Base-by-base conservation (phyloP, 2,888 invertebrate genomes). In the Harpalus rufipes region DNA sequence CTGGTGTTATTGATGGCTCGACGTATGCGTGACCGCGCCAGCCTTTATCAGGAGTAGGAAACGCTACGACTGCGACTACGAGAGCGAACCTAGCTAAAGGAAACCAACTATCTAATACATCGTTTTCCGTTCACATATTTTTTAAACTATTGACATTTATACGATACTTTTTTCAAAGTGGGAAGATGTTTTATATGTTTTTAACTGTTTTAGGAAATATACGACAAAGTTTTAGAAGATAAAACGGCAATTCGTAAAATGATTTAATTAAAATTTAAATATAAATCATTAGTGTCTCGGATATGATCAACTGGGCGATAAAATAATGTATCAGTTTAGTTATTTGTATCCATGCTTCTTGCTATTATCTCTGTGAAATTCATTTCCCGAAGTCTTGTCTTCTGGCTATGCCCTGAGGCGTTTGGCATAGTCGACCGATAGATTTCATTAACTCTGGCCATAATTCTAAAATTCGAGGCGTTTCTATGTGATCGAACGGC, bases 391-490 rank as follows among this genome's bases (percentile, higher is more conserved):
- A 8, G 59, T 51, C 59, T 10, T 10, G 14, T 5, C 59, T 21
- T 65, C 8, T 65, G 65, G 18, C 65, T 32, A 32, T 65, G n/a
- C 2, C 14, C 39, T 12, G 16, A 7, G 12, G 16, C 68, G 39
- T 39, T 72, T 39, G 68, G 12, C 39, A 39, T 41, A n/a, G 44
- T 10, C 72, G 58, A 72, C 18, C 56, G 72, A 72, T 72, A 72
- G 74, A 74, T 83, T 83, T 83, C 83, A 83, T 83, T 83, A 83
- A 83, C 74, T 39, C 76, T 61, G 83, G 61, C 44, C 58, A 72
- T 83, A 83, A 83, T 83, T 74, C 68, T 83, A 59, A 58, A 74
- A 41, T 61, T 83, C 25, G 58, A 83, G 83, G 83, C 83, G 83
- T 68, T 83, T 59, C 74, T 58, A 32, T 41, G 72, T 25, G 78